Base-by-base conservation (phyloP, 1,140 invertebrate genomes). In the Bombus soroeensis region DNA sequence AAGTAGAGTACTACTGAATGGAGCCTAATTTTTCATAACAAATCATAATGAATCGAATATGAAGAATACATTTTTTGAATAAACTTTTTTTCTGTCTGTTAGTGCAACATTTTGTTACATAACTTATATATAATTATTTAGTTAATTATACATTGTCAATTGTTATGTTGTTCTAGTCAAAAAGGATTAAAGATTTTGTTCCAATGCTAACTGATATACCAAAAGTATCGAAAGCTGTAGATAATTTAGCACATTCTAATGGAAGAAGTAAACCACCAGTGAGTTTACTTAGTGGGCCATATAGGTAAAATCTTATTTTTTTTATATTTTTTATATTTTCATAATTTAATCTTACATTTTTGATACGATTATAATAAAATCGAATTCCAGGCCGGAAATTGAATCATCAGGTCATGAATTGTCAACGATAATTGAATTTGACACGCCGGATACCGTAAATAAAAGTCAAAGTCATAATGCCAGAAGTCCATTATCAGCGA, bases 341-440 rank as follows among this genome's bases (percentile, higher is more conserved):
- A 12, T n/a, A 15, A 71, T 87, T 70, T 18, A 53, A 77, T 71
- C 8, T 41, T 5, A 0, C 28, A 41, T 22, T 62, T 32, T 64
- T 64, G 12, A 25, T 32, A 25, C 43, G 41, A 28, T 32, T 13
- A 57, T 59, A 28, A 59, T 37, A 34, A 41, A 75, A 73, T 84
- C 34, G 8, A 73, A 82, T 91, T 89, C 66, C 59, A 94, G 93
- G 43, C 62, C 87, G 15, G 92, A 94, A 71, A 88, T 92, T 28
- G 86, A 83, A 57, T 93, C 91, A 47, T 89, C 90, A 0, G 91
- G 78, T 22, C 96, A 97, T 87, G 97, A 97, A 91, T 93, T 97
- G 32, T 97, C 97, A 18, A 97, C 96, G 12, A 97, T 97, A 70
- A 93, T 96, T 10, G 97, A 97, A 95, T 95, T 96, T 6, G 96